These are phyloP conservation scores for Gonioctena quinquepunctata DNA, from an alignment of 1,140 invertebrate genomes.

Conservation along the genomic window DNA sequence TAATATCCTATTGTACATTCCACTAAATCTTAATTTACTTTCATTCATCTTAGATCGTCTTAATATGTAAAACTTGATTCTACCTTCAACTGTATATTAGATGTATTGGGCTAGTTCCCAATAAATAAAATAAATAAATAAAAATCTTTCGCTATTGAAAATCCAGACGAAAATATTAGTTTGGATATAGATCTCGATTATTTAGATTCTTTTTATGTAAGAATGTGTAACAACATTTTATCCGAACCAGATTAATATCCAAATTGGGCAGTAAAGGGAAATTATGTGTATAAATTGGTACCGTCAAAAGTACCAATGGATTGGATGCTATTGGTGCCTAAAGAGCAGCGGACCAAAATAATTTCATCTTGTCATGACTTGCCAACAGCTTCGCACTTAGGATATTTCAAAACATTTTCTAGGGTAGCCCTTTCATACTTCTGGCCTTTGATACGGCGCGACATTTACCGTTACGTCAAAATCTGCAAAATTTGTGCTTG, in stretches of 20 bases:
- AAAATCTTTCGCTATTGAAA: neutral
- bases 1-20: too few relatives aligned
- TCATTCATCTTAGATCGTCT: too few relatives aligned
- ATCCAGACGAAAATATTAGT: neutral
- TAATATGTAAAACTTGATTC: too few relatives aligned
- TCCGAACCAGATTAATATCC: conserved; percentile 11
- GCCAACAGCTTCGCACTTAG: conserved; percentile 6
- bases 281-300: conserved; percentile 13
- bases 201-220: conserved; percentile 11
- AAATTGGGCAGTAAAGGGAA: conserved; percentile 1
- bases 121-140: too few relatives aligned
- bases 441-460: conserved; percentile 3
- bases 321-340: conserved; percentile 18
- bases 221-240: conserved; percentile 2
- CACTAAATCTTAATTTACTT: too few relatives aligned
- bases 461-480: conserved; percentile 1
- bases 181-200: neutral
- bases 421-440: neutral
- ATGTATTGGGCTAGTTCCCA: too few relatives aligned
- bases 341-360: conserved; percentile 1
- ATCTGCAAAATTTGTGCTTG: neutral
- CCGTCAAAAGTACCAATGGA: neutral
- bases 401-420: conserved; percentile 19
- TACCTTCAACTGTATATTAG: too few relatives aligned
- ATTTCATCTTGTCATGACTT: conserved; percentile 7